Evolutionary conservation across 2,888 invertebrate genomes (phyloP).

Genomic region (Dromius quadrimaculatus): DNA sequence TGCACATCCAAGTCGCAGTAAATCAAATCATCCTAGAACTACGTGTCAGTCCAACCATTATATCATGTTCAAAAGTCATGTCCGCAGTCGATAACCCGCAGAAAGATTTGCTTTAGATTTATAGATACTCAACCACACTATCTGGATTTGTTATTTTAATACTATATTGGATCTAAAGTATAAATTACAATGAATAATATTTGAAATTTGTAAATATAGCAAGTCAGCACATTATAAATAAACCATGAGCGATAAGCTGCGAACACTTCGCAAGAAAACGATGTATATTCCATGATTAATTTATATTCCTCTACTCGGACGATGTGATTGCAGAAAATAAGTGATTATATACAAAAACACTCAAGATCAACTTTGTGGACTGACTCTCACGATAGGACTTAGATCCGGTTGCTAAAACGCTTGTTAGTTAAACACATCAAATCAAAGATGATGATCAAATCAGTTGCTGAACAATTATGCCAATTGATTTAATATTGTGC

Average conservation of each 20-base stretch:
- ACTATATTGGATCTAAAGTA: not conserved
- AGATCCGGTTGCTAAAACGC: too few species aligned
- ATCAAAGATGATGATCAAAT: too few species aligned
- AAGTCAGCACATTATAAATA: not conserved
- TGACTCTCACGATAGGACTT: too few species aligned
- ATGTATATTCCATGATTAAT: too few species aligned
- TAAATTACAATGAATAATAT: slow-evolving; percentile 13
- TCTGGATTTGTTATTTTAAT: slow-evolving; percentile 27
- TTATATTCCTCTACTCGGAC: too few species aligned
- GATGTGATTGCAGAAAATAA: too few species aligned
- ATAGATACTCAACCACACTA: slow-evolving; percentile 13
- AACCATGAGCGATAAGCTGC: too few species aligned
- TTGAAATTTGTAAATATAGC: not conserved
- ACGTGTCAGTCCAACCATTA: slow-evolving; percentile 24
- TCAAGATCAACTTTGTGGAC: too few species aligned
- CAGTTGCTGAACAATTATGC: too few species aligned
- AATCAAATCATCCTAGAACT: slow-evolving; percentile 24
- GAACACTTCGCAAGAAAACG: not conserved
- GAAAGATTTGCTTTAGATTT: slow-evolving; percentile 17
- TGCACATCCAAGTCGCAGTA: slow-evolving; percentile 19
- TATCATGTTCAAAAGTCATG: slow-evolving; percentile 36
- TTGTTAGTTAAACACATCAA: too few species aligned
- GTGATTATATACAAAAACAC: too few species aligned
- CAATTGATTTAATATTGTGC: too few species aligned
- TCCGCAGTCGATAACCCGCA: slow-evolving; percentile 22